phyloP scores from a whole-genome alignment of 1,140 invertebrate genomes.

The Helicoverpa armigera region DNA sequence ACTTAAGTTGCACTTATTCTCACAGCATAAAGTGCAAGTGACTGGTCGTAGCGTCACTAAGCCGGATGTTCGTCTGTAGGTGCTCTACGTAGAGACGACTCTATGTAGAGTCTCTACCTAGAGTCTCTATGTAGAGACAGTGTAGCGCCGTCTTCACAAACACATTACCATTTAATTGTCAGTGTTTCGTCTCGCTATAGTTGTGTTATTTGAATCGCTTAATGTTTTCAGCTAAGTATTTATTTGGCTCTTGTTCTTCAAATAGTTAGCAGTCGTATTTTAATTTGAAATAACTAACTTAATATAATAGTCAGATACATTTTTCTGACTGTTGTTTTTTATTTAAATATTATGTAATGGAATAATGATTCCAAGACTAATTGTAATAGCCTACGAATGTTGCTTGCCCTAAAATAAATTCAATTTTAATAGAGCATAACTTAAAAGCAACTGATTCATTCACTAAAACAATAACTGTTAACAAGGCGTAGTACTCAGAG shows the following conservation, averaged over 20 bases:
- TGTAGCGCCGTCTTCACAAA: constrained; percentile 15
- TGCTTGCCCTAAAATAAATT: no score
- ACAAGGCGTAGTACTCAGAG: not conserved
- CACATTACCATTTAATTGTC: constrained; percentile 33
- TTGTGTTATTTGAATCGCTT: not conserved
- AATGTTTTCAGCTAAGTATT: not conserved
- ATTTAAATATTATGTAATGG: no score
- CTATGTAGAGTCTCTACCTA: not conserved
- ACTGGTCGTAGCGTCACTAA: not conserved
- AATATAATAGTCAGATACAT: no score
- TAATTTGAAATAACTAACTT: no score
- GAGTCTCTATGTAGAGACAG: not conserved
- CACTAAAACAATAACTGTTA: no score
- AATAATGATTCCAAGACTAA: no score
- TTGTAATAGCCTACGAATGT: no score
- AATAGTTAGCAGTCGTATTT: no score
- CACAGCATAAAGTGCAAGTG: not conserved
- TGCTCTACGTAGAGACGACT: not conserved
- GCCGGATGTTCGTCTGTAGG: not conserved
- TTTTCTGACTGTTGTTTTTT: no score
- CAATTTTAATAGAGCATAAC: no score
- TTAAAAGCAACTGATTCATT: no score
- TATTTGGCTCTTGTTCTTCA: not conserved
- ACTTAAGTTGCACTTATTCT: not conserved
- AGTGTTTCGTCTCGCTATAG: not conserved